A percentile compares a stretch with the other conserved stretches of the same genome.
phyloP scores from a whole-genome alignment of 2,797 vertebrate genomes.

The Enteromius viviparus region DNA sequence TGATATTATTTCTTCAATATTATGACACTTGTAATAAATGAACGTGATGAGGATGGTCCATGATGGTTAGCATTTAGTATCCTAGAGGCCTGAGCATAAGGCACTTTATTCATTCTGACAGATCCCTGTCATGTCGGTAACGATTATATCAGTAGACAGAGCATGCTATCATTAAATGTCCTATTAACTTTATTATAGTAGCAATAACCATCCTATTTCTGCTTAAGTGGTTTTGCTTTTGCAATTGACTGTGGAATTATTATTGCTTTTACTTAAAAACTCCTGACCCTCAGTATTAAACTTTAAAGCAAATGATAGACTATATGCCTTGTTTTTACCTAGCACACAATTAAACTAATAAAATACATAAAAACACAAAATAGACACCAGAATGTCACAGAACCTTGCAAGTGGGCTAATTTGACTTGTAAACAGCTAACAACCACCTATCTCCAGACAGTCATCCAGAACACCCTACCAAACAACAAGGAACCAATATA shows the following conservation, averaged over 20 bases:
- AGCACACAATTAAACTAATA: not conserved
- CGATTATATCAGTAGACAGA: slow-evolving; percentile 21
- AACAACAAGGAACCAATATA: not conserved
- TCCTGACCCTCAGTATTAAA: not conserved
- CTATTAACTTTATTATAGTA: slow-evolving; percentile 26
- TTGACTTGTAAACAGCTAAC: not conserved
- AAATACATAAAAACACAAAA: too few species aligned
- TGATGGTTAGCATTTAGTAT: not conserved
- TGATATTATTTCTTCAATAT: not conserved
- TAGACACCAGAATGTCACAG: not conserved
- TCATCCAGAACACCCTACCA: not conserved
- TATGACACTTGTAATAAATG: not conserved
- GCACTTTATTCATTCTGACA: not conserved
- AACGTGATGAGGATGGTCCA: not conserved
- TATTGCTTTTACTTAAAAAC: not conserved
- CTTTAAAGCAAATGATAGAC: not conserved
- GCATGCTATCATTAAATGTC: slow-evolving; percentile 17
- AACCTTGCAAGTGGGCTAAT: not conserved
- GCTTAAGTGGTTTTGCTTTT: not conserved
- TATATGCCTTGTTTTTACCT: not conserved
- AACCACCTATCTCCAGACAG: not conserved
- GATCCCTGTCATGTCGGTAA: not conserved
- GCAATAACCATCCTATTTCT: not conserved
- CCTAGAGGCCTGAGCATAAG: not conserved
- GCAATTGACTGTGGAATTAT: not conserved